A percentile compares a stretch with the other conserved stretches of the same genome.
phyloP scores from a whole-genome alignment of 1,140 invertebrate genomes.

The Meloidogyne exigua region DNA sequence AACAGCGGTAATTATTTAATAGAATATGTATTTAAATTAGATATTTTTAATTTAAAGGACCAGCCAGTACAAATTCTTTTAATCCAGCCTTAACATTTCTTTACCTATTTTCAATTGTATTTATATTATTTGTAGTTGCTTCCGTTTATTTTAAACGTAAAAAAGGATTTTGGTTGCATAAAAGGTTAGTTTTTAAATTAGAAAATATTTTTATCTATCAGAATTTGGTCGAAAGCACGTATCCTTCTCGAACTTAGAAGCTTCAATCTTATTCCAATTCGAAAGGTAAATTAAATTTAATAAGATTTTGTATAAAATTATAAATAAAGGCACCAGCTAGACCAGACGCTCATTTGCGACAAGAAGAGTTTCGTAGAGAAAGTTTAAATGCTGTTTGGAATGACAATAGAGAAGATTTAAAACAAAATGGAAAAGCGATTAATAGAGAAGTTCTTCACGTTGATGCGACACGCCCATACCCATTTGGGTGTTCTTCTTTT shows the following conservation, averaged over 20 bases:
- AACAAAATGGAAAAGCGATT: neutral
- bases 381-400: slow-evolving; percentile 36
- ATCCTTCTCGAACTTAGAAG: slow-evolving; percentile 47
- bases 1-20: slow-evolving; percentile 74
- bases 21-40: neutral
- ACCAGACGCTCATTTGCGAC: neutral
- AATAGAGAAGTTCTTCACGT: slow-evolving; percentile 19
- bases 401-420: neutral
- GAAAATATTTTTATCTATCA: slow-evolving; percentile 28
- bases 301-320: neutral
- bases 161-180: slow-evolving; percentile 49
- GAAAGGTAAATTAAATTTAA: slow-evolving; percentile 59
- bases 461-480: slow-evolving; percentile 2
- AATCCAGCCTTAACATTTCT: slow-evolving; percentile 47
- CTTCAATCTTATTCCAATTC: slow-evolving; percentile 46
- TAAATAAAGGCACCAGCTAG: neutral
- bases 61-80: slow-evolving; percentile 67
- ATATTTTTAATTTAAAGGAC: slow-evolving; percentile 66
- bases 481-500: slow-evolving; percentile 2
- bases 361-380: slow-evolving; percentile 15
- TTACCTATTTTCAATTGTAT: slow-evolving; percentile 35
- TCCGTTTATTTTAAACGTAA: slow-evolving; percentile 47
- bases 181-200: slow-evolving; percentile 38
- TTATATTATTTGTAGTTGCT: slow-evolving; percentile 40
- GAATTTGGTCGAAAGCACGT: slow-evolving; percentile 50